A percentile compares a stretch with the other conserved stretches of the same genome.
Conservation (phyloP, 2,888 invertebrate genomes). For the Lasioglossum leucozonium region DNA sequence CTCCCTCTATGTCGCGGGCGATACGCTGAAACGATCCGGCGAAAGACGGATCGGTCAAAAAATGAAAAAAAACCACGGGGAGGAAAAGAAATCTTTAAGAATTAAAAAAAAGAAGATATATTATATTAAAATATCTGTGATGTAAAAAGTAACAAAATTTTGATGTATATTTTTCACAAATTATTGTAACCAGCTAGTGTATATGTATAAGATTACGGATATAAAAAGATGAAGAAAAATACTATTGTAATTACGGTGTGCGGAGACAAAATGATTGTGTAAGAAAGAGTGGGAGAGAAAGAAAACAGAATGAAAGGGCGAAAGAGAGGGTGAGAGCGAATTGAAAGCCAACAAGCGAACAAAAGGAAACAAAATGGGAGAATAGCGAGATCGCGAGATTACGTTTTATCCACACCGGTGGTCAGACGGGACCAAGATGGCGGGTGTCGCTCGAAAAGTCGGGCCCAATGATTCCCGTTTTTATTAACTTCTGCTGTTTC, state of each 20-base stretch:
- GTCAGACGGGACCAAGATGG: slow-evolving; percentile 83
- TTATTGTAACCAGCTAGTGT: slow-evolving; percentile 84
- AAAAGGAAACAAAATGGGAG: slow-evolving; percentile 53
- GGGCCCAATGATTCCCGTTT: slow-evolving; percentile 79
- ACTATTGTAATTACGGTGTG: slow-evolving; percentile 79
- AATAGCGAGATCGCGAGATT: slow-evolving; percentile 71
- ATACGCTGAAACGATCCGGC: slow-evolving; percentile 76
- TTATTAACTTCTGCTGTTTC: slow-evolving; percentile 43
- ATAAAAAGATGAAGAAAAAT: slow-evolving; percentile 68
- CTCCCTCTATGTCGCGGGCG: slow-evolving; percentile 75
- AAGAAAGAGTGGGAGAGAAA: slow-evolving; percentile 23
- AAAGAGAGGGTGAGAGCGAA: slow-evolving; percentile 42
- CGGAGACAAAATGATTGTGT: slow-evolving; percentile 66
- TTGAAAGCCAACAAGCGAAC: slow-evolving; percentile 55
- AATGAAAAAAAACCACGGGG: slow-evolving; percentile 43
- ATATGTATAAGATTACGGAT: slow-evolving; percentile 83
- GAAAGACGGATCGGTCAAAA: slow-evolving; percentile 74
- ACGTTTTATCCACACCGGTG: slow-evolving; percentile 80
- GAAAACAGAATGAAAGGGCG: not conserved
- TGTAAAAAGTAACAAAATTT: slow-evolving; percentile 85
- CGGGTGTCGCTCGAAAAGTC: slow-evolving; percentile 80
- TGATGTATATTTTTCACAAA: slow-evolving; percentile 85
- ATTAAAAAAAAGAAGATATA: slow-evolving; percentile 82
- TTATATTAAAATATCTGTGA: slow-evolving; percentile 85
- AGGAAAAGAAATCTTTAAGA: slow-evolving; percentile 80